These are phyloP conservation scores for Thamnophis elegans DNA, from an alignment of 2,797 vertebrate genomes.

Conservation along the genomic window DNA sequence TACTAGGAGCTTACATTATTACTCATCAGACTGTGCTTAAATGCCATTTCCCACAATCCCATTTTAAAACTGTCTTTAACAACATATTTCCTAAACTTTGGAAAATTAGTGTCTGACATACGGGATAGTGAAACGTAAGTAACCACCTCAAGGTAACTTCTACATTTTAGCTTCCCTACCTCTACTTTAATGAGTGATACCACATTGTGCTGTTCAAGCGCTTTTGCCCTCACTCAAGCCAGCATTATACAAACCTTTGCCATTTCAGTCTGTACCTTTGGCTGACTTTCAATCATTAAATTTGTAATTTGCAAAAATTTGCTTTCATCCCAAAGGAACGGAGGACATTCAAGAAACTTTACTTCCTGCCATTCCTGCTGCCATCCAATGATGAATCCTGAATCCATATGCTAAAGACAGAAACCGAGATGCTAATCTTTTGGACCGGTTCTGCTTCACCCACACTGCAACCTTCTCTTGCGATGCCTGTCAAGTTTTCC, in stretches of 20 bases:
- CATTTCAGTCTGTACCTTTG: too few relatives aligned
- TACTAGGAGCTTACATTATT: neutral
- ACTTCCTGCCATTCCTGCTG: neutral
- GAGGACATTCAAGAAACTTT: neutral
- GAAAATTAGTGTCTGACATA: neutral
- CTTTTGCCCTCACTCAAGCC: neutral
- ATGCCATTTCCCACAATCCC: neutral
- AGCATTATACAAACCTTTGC: neutral
- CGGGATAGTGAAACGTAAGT: neutral
- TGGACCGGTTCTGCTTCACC: neutral
- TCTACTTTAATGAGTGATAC: neutral
- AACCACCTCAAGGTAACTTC: neutral
- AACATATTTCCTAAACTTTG: neutral
- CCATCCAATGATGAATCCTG: neutral
- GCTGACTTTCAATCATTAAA: too few relatives aligned
- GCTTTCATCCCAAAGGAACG: neutral
- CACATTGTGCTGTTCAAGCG: neutral
- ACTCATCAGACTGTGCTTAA: neutral
- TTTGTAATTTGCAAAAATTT: too few relatives aligned
- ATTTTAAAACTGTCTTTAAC: neutral
- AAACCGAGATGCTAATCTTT: neutral
- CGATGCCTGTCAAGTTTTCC: rapidly evolving
- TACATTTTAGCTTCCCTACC: neutral
- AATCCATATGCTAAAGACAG: neutral
- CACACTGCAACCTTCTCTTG: neutral